Evolutionary conservation across 2,888 invertebrate genomes (phyloP).

Genomic region (Hoplodrina blanda): DNA sequence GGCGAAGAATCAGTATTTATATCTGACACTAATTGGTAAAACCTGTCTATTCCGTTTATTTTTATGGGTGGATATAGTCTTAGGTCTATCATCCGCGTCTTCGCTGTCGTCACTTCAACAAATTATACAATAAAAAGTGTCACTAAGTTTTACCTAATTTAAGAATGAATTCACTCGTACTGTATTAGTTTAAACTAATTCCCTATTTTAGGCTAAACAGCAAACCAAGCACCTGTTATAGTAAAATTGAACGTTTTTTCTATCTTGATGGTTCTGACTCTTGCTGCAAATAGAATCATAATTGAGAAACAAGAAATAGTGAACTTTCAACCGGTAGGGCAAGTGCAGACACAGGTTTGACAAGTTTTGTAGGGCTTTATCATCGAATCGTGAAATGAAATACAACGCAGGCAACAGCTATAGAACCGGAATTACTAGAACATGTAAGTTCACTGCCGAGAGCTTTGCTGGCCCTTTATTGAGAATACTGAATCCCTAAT

Average conservation of each 20-base stretch:
- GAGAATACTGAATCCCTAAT: background rate
- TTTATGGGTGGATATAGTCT: too few species aligned
- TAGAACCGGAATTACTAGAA: slow-evolving; percentile 56
- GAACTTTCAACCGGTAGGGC: slow-evolving; percentile 52
- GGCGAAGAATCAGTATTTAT: background rate
- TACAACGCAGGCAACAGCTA: slow-evolving; percentile 42
- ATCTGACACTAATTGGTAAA: slow-evolving; percentile 9
- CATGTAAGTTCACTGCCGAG: slow-evolving; percentile 44
- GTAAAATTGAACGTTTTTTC: slow-evolving; percentile 32
- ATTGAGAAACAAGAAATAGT: slow-evolving; percentile 49
- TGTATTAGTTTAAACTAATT: background rate
- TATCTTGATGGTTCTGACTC: slow-evolving; percentile 1
- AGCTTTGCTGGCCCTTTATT: slow-evolving; percentile 13
- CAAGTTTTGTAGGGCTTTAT: slow-evolving; percentile 53
- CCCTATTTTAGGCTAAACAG: background rate
- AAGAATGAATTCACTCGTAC: background rate
- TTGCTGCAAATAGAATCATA: slow-evolving; percentile 17
- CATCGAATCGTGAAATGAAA: slow-evolving; percentile 51
- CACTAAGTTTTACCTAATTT: too few species aligned
- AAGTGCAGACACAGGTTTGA: slow-evolving; percentile 49
- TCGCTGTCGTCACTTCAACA: too few species aligned
- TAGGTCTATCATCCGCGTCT: too few species aligned
- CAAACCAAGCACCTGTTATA: background rate
- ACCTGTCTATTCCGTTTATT: background rate
- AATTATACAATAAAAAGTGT: too few species aligned